Evolutionary conservation across 2,888 invertebrate genomes (phyloP).

Genomic region (Epistrophe eligans): DNA sequence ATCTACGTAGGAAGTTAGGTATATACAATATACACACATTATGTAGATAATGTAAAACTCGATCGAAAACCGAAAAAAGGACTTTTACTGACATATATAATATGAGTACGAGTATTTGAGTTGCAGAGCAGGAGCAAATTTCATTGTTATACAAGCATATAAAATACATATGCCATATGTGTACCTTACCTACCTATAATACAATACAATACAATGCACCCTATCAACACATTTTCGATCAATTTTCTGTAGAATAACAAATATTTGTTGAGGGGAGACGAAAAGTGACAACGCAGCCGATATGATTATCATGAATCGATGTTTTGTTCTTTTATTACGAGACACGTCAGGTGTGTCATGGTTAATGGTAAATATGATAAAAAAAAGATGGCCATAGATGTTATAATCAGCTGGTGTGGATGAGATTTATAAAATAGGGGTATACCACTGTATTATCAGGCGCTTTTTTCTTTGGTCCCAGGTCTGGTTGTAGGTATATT

Average conservation of each 20-base stretch:
- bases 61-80: neutral
- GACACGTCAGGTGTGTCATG: conserved; percentile 31
- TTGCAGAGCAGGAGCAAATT: neutral
- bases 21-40: neutral
- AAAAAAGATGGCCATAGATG: neutral
- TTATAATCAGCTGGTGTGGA: conserved; percentile 24
- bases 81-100: conserved; percentile 1
- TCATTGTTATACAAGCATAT: neutral
- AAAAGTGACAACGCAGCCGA: conserved; percentile 26
- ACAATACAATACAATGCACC: conserved; percentile 13
- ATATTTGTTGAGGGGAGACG: conserved; percentile 2
- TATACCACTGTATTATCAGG: neutral
- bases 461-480: neutral
- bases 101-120: neutral
- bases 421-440: conserved; percentile 10
- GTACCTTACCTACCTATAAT: too few relatives aligned
- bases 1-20: neutral
- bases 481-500: neutral
- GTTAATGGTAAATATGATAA: conserved; percentile 25
- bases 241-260: conserved; percentile 22
- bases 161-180: conserved; percentile 6
- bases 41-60: neutral
- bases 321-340: conserved; percentile 32
- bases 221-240: conserved; percentile 23
- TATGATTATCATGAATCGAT: conserved; percentile 31